Base-by-base conservation (phyloP, 1,140 invertebrate species). In the Pinna nobilis region DNA sequence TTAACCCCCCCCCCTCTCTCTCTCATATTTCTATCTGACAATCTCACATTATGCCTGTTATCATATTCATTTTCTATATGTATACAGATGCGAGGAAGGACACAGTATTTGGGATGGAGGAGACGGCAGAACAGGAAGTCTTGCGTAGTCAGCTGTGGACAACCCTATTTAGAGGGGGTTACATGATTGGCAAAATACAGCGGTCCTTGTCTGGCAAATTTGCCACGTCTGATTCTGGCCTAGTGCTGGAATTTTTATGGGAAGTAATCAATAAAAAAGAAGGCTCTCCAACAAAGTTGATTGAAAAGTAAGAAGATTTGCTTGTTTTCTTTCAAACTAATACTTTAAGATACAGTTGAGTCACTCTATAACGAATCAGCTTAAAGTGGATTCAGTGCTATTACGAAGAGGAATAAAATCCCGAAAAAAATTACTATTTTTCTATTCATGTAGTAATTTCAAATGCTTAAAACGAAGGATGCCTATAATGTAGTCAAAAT, bases 101-200 rank as follows among this genome's bases (percentile, higher is more conserved):
- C 47, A 71, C 64, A 30, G 32, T 80, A 20, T 20, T 77, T 53
- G 66, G 59, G 28, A 30, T 77, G 55, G 74, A 79, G 23, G 81
- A 80, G 41, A 59, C 70, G 0, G 73, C 74, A 32, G 85, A 88
- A 37, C 80, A 82, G 69, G 85, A 85, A 59, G 76, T 89, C 55
- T 74, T 88, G 18, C 70, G 82, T 13, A 88, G 85, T 77, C 84
- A 87, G 18, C 70, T 89, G 28, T 89, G 88, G 88, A 86, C 84
- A 0, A 84, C 88, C 1, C 66, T 89, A 57, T 88, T 89, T 60
- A 73, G 87, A 18, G 87, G 84, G 57, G 88, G 87, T 5, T 87
- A 87, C 72, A 85, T 81, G 76, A 79, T 82, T 25, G 83, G 80
- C 49, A 86, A 83, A 70, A 64, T 89, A 44, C 82, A 89, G 73